These are phyloP conservation scores for Idaea straminata DNA, from an alignment of 2,888 invertebrate genomes.

Conservation along the genomic window DNA sequence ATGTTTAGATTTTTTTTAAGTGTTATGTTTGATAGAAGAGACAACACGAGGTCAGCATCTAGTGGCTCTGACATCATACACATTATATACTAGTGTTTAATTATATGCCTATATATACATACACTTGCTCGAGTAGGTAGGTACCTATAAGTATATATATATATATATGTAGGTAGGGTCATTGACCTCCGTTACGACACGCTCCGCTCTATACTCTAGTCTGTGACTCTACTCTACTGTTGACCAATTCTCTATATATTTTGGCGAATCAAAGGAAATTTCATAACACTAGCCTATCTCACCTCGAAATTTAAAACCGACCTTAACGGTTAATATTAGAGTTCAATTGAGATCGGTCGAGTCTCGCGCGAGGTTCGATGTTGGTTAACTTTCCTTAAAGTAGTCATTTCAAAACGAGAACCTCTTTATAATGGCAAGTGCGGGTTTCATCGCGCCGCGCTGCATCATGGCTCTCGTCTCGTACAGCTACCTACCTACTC, in stretches of 20 bases:
- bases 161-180: neutral
- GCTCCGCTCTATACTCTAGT: neutral
- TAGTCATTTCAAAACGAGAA: neutral
- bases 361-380: neutral
- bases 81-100: neutral
- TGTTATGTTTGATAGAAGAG: neutral
- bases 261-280: neutral
- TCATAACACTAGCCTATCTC: neutral
- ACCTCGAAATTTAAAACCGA: neutral
- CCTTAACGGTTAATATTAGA: neutral
- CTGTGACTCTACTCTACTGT: neutral
- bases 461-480: no score
- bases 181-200: neutral
- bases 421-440: neutral
- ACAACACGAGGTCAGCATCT: no score
- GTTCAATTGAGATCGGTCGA: neutral
- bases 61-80: neutral
- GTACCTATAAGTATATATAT: no score
- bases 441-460: neutral
- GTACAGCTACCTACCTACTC: no score
- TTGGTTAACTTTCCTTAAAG: neutral
- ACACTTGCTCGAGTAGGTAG: no score
- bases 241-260: neutral
- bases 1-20: no score
- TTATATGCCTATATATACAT: neutral